Conservation (phyloP, 1,140 invertebrate species). For the Cyrtorhinus lividipennis region DNA sequence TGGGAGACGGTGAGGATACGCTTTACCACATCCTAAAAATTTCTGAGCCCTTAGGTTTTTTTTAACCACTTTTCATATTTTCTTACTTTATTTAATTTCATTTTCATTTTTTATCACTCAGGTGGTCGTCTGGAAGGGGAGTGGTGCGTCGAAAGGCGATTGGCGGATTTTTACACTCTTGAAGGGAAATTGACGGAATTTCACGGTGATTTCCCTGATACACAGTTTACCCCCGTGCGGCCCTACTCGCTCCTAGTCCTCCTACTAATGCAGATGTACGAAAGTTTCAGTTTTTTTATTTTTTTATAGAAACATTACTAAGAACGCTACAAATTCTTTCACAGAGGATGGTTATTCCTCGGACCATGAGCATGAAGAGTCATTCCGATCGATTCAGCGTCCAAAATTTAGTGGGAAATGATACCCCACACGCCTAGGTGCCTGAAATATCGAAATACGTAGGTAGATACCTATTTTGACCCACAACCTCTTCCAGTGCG, state of each 20-base stretch:
- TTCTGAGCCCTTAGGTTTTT: too few species aligned
- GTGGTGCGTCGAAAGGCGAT: conserved; percentile 47
- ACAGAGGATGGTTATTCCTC: too few species aligned
- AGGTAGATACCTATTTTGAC: too few species aligned
- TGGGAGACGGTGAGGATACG: neutral
- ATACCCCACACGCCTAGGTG: too few species aligned
- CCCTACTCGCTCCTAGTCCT: conserved; percentile 36
- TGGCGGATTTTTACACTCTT: conserved; percentile 69
- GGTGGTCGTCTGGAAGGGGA: conserved; percentile 22
- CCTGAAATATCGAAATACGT: too few species aligned
- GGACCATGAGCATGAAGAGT: too few species aligned
- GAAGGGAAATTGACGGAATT: conserved; percentile 69
- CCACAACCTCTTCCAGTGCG: too few species aligned
- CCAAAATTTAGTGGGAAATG: too few species aligned
- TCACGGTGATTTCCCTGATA: conserved; percentile 63
- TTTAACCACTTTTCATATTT: neutral
- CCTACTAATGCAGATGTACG: conserved; percentile 35
- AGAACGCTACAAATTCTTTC: too few species aligned
- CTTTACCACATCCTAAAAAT: too few species aligned
- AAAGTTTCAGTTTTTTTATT: conserved; percentile 5
- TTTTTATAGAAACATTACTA: neutral
- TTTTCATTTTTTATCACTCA: neutral
- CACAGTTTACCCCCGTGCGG: conserved; percentile 55
- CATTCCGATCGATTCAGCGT: too few species aligned
- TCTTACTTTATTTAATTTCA: neutral